Base-by-base conservation (phyloP, 1,140 invertebrate species). In the Caenorhabditis remanei region DNA sequence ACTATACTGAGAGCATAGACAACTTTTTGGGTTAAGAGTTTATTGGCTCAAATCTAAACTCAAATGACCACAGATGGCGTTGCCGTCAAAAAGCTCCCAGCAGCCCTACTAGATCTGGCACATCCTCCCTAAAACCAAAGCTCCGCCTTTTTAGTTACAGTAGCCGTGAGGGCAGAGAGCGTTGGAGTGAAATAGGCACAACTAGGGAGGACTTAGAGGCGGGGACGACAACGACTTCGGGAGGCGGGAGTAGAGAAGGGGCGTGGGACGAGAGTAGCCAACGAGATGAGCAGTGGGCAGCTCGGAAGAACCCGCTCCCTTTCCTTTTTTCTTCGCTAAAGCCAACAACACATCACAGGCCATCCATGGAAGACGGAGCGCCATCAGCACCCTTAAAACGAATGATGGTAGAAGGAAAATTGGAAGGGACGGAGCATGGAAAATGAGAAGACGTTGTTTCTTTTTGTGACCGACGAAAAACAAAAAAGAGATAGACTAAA, bases 381-480 rank as follows among this genome's bases (percentile, higher is more conserved):
- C 65, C 65, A 71, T 71, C 65, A 71, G 41, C 65, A 41, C 65
- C 65, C n/a, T 21, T 79, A 50, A 79, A 79, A 79, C 71, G 71
- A 79, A 79, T 79, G 71, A 79, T 79, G 71, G 71, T 40, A 58
- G 32, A 14, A 14, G 32, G 61, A 24, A 24, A 50, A 50, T 53
- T 48, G 46, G 5, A 8, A 46, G n/a, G 24, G 32, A 71, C 61
- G 2, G n/a, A 63, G 61, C 6, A 63, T 19, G 61, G n/a, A 63
- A 63, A 63, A 63, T 63, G 32, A 63, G 61, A 32, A 8, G 61
- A 63, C 61, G 61, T 63, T 63, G 61, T 63, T 63, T 63, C 61
- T 63, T 58, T 63, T 32, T 13, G 9, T 53, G 50, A 13, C 50
- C 50, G 50, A 53, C 63, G 32, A 65, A 58, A 16, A 32, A 32